Evolutionary conservation across 2,113 vertebrate species (phyloP).

Genomic region (Diadophis punctatus): DNA sequence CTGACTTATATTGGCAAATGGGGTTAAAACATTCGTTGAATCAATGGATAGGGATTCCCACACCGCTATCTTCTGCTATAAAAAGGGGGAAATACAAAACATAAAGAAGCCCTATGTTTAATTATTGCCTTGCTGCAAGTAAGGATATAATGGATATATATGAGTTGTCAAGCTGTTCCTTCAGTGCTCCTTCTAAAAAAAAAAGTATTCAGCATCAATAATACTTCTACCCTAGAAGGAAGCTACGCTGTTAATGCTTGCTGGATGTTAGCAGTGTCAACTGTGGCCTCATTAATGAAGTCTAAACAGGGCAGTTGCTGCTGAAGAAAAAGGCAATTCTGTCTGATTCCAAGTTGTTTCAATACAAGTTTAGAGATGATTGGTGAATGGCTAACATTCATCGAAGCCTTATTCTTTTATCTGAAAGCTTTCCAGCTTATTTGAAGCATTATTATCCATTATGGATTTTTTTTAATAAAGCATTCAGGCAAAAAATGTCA

Average conservation of each 20-base stretch:
- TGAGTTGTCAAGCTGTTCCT: neutral
- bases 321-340: neutral
- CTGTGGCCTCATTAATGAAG: neutral
- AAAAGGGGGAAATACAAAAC: neutral
- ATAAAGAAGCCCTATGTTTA: neutral
- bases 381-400: neutral
- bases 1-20: neutral
- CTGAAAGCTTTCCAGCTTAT: neutral
- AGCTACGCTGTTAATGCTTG: slow-evolving; percentile 1
- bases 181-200: neutral
- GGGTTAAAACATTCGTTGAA: neutral
- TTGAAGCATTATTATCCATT: neutral
- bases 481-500: slow-evolving; percentile 12
- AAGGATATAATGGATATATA: neutral
- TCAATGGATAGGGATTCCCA: neutral
- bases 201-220: neutral
- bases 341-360: neutral
- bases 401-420: neutral
- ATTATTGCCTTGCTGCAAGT: neutral
- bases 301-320: neutral
- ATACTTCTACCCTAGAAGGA: neutral
- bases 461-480: neutral
- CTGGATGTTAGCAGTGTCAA: neutral
- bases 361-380: neutral
- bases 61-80: neutral